These are phyloP conservation scores for Bilobella aurantiaca DNA, from an alignment of 1,140 invertebrate species.

Conservation along the genomic window DNA sequence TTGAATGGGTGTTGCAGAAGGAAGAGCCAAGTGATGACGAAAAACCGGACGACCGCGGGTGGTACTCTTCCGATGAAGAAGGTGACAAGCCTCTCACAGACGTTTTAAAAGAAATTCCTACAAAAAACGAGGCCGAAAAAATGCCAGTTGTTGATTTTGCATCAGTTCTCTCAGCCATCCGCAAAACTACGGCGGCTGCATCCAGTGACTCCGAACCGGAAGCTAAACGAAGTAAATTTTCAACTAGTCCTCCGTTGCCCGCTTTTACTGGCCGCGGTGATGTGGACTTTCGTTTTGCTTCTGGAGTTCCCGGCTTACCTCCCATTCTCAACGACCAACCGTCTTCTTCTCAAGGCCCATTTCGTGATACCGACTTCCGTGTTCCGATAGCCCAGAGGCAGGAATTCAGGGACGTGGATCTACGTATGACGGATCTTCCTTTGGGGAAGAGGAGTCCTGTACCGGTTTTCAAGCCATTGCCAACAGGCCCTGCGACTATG, in stretches of 20 bases:
- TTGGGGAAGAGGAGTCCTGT: neutral
- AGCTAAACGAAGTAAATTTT: neutral
- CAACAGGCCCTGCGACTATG: slow-evolving; percentile 56
- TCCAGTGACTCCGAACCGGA: slow-evolving; percentile 7
- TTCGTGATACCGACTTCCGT: slow-evolving; percentile 48
- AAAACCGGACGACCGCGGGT: slow-evolving; percentile 5
- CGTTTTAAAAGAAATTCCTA: slow-evolving; percentile 42
- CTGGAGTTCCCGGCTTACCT: neutral
- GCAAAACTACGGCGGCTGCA: slow-evolving; percentile 12
- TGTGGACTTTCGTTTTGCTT: slow-evolving; percentile 18
- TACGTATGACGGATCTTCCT: slow-evolving; percentile 11
- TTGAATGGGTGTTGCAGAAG: slow-evolving; percentile 13
- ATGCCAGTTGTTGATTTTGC: slow-evolving; percentile 13
- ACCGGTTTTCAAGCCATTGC: neutral
- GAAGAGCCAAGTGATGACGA: slow-evolving; percentile 9
- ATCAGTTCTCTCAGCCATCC: slow-evolving; percentile 16
- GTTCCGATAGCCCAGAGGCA: slow-evolving; percentile 3
- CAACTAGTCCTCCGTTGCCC: neutral
- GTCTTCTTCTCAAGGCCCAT: neutral
- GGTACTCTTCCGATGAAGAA: slow-evolving; percentile 42
- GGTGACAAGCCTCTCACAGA: slow-evolving; percentile 48
- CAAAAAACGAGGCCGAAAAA: slow-evolving; percentile 47
- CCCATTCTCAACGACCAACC: neutral
- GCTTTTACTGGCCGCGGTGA: slow-evolving; percentile 3
- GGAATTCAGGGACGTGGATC: slow-evolving; percentile 29